These are phyloP conservation scores for Lepidurus apus DNA, from an alignment of 1,140 invertebrate genomes.

Conservation along the genomic window DNA sequence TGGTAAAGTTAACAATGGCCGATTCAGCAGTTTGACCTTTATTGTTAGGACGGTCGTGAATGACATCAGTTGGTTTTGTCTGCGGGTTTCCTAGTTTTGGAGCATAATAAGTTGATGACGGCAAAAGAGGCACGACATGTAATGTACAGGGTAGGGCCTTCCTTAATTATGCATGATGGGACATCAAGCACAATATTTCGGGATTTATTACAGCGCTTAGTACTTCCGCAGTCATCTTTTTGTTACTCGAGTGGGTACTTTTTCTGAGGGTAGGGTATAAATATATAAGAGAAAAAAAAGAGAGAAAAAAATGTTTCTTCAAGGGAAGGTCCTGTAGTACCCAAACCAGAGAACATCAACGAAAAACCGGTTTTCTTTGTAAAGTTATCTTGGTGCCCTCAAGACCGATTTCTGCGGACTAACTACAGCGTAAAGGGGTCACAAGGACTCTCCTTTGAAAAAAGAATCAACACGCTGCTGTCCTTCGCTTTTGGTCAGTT, in stretches of 20 bases:
- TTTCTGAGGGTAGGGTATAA: not conserved
- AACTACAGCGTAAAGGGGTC: slow-evolving; percentile 3
- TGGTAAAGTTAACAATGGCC: not conserved
- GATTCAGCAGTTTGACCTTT: not conserved
- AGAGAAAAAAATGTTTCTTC: not conserved
- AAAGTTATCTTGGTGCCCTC: not conserved
- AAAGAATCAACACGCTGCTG: not conserved
- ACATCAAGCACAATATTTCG: not conserved
- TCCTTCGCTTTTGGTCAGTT: slow-evolving; percentile 14
- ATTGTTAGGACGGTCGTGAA: not conserved
- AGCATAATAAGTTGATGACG: not conserved
- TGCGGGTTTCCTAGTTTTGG: not conserved
- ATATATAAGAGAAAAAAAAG: not conserved
- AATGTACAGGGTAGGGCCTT: slow-evolving; percentile 12
- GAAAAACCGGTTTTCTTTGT: not conserved
- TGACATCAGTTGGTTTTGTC: not conserved
- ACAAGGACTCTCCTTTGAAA: not conserved
- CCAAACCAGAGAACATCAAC: not conserved
- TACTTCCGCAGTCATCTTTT: slow-evolving; percentile 7
- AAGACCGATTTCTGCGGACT: slow-evolving; percentile 21
- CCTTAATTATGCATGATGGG: slow-evolving; percentile 12
- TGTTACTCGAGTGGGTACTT: not conserved
- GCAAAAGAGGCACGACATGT: not conserved
- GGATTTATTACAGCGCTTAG: slow-evolving; percentile 1
- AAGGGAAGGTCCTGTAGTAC: not conserved